Conservation (phyloP, 2,797 vertebrate species). For the Pipistrellus nathusii region DNA sequence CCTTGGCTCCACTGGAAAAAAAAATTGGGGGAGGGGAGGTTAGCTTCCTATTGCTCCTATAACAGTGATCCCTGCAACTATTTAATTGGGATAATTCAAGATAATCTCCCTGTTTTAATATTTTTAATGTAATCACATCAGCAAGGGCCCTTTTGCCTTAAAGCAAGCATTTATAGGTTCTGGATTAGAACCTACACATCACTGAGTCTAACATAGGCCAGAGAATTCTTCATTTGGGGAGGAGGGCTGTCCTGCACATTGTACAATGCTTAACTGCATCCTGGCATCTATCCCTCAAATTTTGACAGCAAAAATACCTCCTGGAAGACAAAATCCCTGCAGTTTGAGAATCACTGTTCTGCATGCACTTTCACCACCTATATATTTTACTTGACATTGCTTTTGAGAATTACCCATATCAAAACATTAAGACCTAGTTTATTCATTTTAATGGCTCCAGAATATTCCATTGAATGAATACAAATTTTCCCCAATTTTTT, state of each 20-base stretch:
- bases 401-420: conserved; percentile 5
- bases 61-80: not conserved
- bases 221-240: not conserved
- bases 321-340: not conserved
- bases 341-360: not conserved
- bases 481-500: not conserved
- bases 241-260: not conserved
- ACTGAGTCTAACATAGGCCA: not conserved
- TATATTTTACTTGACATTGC: not conserved
- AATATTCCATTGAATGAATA: not conserved
- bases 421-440: not conserved
- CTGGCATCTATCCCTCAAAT: not conserved
- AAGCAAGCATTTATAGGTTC: not conserved
- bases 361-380: not conserved
- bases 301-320: not conserved
- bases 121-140: not conserved
- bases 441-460: not conserved
- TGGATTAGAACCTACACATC: not conserved
- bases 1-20: not conserved
- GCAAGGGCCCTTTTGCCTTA: not conserved
- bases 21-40: not conserved
- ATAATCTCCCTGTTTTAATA: conserved; percentile 18
- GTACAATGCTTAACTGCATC: not conserved
- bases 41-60: not conserved
- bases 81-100: not conserved